Evolutionary conservation across 23 tunicate species (phyloP).

Genomic region (Aplidium turbinatum): DNA sequence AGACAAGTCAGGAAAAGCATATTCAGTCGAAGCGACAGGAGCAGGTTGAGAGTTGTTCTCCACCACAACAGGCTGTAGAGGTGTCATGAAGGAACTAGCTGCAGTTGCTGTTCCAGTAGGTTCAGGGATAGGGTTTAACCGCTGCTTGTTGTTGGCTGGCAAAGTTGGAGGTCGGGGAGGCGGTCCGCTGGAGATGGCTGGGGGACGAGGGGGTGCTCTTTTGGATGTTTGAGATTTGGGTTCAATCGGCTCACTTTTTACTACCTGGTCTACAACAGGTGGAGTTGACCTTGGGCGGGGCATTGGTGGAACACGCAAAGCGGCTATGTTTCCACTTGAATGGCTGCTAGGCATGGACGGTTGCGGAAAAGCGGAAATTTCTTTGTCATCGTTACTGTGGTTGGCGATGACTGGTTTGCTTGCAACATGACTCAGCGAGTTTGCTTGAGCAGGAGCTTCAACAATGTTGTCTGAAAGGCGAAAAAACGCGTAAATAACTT

Average conservation of each 20-base stretch:
- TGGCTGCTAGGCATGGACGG: constrained; percentile 10
- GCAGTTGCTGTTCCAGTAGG: too few species aligned
- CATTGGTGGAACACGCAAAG: background rate
- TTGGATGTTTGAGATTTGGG: background rate
- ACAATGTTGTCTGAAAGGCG: constrained; percentile 19
- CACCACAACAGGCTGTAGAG: too few species aligned
- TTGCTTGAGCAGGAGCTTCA: background rate
- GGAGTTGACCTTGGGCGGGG: constrained; percentile 41
- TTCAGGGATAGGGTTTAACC: too few species aligned
- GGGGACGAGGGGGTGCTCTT: constrained; percentile 45
- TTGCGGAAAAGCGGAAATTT: too few species aligned
- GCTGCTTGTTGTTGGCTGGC: too few species aligned
- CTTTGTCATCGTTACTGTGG: too few species aligned
- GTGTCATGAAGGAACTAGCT: too few species aligned
- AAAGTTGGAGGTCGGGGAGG: too few species aligned
- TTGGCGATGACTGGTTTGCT: too few species aligned
- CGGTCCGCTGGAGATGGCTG: constrained; percentile 30
- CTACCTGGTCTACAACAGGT: background rate
- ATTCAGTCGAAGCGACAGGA: background rate
- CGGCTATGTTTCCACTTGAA: constrained; percentile 34
- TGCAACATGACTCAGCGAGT: too few species aligned
- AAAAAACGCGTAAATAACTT: too few species aligned
- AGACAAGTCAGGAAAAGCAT: constrained; percentile 33
- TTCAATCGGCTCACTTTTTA: background rate
- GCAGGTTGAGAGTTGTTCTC: too few species aligned